Conservation (phyloP, 1,140 invertebrate genomes). For the Diachasma alloeum region DNA sequence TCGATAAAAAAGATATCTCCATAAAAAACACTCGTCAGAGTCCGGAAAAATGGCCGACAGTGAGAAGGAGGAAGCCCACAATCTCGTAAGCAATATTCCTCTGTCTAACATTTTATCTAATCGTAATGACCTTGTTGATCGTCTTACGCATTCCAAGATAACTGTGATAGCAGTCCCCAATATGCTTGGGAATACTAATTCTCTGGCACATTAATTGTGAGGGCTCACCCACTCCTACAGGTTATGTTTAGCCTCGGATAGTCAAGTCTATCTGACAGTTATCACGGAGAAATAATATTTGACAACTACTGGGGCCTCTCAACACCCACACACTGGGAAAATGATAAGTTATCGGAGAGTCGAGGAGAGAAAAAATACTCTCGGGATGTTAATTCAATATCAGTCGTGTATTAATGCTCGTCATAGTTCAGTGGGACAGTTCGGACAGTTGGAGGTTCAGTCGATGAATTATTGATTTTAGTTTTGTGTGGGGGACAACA, state of each 20-base stretch:
- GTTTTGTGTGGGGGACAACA: neutral
- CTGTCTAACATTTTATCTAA: constrained; percentile 59
- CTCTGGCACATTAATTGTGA: constrained; percentile 1
- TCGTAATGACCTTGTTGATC: constrained; percentile 41
- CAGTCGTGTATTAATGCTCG: neutral
- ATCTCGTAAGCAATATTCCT: constrained; percentile 75
- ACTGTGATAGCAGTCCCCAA: neutral
- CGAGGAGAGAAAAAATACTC: neutral
- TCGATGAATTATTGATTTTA: neutral
- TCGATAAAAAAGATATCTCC: too few species aligned
- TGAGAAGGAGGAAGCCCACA: constrained; percentile 84
- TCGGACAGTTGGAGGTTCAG: neutral
- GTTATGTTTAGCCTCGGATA: neutral
- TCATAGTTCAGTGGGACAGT: neutral
- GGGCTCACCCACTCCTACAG: neutral
- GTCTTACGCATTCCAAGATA: neutral
- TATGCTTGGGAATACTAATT: neutral
- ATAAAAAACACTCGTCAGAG: neutral
- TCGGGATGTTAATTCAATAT: neutral
- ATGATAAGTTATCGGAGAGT: neutral
- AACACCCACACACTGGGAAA: neutral
- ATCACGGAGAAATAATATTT: neutral
- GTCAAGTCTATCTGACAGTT: neutral
- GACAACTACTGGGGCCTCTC: neutral
- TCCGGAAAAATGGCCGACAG: constrained; percentile 78